Evolutionary conservation across 2,888 invertebrate species (phyloP).

Genomic region (Drosophila rellima): DNA sequence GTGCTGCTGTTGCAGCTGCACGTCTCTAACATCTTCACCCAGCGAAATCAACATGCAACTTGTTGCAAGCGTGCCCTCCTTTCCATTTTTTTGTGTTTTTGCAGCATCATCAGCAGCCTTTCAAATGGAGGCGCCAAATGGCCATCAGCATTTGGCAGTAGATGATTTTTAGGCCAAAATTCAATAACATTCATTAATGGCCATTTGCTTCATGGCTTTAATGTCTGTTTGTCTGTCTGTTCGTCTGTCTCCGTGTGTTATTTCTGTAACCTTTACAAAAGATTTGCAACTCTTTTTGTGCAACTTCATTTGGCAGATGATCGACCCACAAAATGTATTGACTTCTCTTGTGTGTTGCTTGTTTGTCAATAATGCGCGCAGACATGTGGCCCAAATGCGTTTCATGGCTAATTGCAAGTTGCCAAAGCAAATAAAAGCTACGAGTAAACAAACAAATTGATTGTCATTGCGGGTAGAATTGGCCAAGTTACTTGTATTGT

Average conservation of each 20-base stretch:
- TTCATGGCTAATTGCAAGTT: slow-evolving; percentile 73
- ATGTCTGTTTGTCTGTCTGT: background rate
- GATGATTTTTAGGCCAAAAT: slow-evolving; percentile 57
- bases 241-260: background rate
- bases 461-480: slow-evolving; percentile 75
- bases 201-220: slow-evolving; percentile 22
- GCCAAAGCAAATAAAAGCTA: slow-evolving; percentile 29
- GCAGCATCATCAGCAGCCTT: slow-evolving; percentile 35
- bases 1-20: slow-evolving; percentile 25
- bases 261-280: slow-evolving; percentile 71
- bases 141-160: slow-evolving; percentile 44
- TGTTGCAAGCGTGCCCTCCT: slow-evolving; percentile 63
- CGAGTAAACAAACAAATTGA: slow-evolving; percentile 54
- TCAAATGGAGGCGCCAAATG: slow-evolving; percentile 55
- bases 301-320: slow-evolving; percentile 54
- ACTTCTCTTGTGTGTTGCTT: slow-evolving; percentile 11
- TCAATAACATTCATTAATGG: slow-evolving; percentile 58
- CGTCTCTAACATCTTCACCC: slow-evolving; percentile 46
- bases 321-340: slow-evolving; percentile 56
- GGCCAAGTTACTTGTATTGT: slow-evolving; percentile 39
- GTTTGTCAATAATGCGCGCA: slow-evolving; percentile 42
- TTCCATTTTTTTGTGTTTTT: slow-evolving; percentile 44
- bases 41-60: slow-evolving; percentile 26
- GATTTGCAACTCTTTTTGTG: slow-evolving; percentile 47
- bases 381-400: slow-evolving; percentile 57